Base-by-base conservation (phyloP, 37 sponge, comb jelly and placozoan species). In the Spongilla lacustris region DNA sequence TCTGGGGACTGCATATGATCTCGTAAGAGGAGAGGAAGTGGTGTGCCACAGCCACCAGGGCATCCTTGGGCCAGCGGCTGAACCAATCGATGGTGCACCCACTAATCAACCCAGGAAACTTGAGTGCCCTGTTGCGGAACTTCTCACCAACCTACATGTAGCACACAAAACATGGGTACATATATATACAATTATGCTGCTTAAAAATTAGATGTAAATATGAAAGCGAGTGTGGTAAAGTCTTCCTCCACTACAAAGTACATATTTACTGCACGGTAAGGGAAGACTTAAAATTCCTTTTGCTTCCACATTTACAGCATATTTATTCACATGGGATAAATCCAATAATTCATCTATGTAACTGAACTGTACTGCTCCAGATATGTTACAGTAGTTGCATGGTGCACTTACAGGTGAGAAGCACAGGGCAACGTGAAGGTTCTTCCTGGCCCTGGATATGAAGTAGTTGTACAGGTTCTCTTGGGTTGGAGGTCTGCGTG, bases 41-140 rank as follows among this genome's bases (percentile, higher is more conserved):
- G 34, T 90, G 84, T 3, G 99, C 98, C 66, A 99, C 99, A 19
- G 99, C 99, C 26, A 95, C 88, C 50, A 99, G 88, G 22, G 99
- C 99, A 68, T 99, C 99, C 50, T 93, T 95, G 4, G 99, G 99
- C 99, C 99, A 99, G 27, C 96, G 91, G 49, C 96, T 92, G 88
- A 99, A 99, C 99, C 99, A 99, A 81, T 99, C 99, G 96, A 99
- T 97, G 17, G 96, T 95, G 67, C 99, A 99, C 22, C 99, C 99
- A 80, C 92, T 91, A 49, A 99, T 97, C 27, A 99, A 88, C 26
- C 96, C 99, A 36, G 99, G 99, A 66, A 99, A 99, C 71, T 93
- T 99, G 35, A 99, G 90, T 26, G 96, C 82, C 19, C 99, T 89
- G 69, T 93, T 95, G 11, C 99, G 86, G 74, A 99, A 99, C 85